Conservation (phyloP, 2,113 vertebrate genomes). For the Ceyx cyanopectus region DNA sequence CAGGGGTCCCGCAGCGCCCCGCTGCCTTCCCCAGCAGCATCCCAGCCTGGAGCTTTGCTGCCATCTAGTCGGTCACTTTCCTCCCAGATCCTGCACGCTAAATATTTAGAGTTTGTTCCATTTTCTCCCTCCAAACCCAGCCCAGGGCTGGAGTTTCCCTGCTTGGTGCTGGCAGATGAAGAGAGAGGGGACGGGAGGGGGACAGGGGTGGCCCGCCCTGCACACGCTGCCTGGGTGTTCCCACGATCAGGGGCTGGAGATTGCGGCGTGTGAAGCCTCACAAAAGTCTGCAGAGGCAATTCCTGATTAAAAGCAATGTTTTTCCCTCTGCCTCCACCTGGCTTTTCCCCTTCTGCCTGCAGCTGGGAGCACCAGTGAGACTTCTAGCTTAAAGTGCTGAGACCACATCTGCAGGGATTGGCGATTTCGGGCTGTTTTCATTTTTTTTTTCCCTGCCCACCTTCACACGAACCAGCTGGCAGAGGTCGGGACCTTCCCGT, state of each 20-base stretch:
- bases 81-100: neutral
- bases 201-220: neutral
- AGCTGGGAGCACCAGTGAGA: neutral
- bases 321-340: neutral
- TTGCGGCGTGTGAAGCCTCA: neutral
- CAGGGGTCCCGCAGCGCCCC: neutral
- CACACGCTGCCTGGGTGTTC: neutral
- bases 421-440: rapidly evolving
- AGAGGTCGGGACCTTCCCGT: rapidly evolving
- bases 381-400: rapidly evolving
- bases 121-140: neutral
- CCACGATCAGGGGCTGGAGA: neutral
- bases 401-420: neutral
- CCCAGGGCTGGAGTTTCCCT: neutral
- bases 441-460: neutral
- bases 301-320: neutral
- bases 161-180: neutral
- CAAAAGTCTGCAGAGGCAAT: neutral
- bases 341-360: neutral
- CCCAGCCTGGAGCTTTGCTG: conserved; percentile 50
- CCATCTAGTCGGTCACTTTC: conserved; percentile 40
- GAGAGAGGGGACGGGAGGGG: neutral
- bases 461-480: rapidly evolving
- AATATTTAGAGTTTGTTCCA: neutral
- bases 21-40: neutral